Evolutionary conservation across 2,888 invertebrate species (phyloP).

Genomic region (Orthonevra nobilis): DNA sequence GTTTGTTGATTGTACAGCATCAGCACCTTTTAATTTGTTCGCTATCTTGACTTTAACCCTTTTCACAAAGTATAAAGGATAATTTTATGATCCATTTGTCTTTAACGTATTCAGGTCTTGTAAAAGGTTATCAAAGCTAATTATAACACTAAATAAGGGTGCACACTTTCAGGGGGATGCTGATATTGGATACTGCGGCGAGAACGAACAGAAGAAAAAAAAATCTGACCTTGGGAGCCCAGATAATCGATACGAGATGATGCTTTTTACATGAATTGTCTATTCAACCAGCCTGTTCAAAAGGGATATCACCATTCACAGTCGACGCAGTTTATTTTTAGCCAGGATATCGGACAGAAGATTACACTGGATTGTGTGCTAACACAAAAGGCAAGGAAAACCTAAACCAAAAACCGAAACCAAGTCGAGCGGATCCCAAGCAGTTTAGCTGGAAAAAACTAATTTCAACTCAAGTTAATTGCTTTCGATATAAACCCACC

Average conservation of each 20-base stretch:
- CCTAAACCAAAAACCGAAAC: too few species aligned
- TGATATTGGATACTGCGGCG: slow-evolving; percentile 3
- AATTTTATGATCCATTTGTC: slow-evolving; percentile 22
- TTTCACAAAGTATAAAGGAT: slow-evolving; percentile 16
- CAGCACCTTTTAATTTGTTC: slow-evolving; percentile 33
- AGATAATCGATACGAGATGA: slow-evolving; percentile 54
- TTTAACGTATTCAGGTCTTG: slow-evolving; percentile 11
- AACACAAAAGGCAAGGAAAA: not conserved
- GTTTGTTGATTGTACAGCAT: slow-evolving; percentile 49
- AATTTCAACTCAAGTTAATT: slow-evolving; percentile 30
- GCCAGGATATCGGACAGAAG: slow-evolving; percentile 8
- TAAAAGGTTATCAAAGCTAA: slow-evolving; percentile 48
- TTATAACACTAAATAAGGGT: slow-evolving; percentile 45
- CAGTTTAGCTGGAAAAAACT: slow-evolving; percentile 30
- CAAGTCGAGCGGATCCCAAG: not conserved
- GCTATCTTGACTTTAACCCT: slow-evolving; percentile 23
- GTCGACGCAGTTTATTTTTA: slow-evolving; percentile 42
- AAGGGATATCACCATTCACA: slow-evolving; percentile 19
- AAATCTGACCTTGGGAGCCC: slow-evolving; percentile 35
- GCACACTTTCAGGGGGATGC: not conserved
- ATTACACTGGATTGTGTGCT: not conserved
- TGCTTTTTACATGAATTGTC: slow-evolving; percentile 28
- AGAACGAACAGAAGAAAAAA: not conserved
- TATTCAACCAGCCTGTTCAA: slow-evolving; percentile 12
- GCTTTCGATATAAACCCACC: slow-evolving; percentile 6